Evolutionary conservation across 2,888 invertebrate species (phyloP).

Genomic region (Drosophila heteroneura): DNA sequence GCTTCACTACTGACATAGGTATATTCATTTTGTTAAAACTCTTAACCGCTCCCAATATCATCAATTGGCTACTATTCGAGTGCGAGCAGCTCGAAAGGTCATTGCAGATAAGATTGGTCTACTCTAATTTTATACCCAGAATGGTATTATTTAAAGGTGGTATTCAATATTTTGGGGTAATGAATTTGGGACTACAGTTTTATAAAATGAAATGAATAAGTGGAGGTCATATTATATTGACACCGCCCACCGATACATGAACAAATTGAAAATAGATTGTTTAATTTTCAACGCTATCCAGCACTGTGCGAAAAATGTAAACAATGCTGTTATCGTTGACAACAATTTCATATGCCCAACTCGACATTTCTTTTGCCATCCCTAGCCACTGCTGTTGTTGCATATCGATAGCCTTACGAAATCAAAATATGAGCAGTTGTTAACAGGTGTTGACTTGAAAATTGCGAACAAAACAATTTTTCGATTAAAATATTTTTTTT

Average conservation of each 20-base stretch:
- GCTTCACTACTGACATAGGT: background rate
- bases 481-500: background rate
- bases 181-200: background rate
- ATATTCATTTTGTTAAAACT: background rate
- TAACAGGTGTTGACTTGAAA: background rate
- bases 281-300: conserved; percentile 11
- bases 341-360: conserved; percentile 18
- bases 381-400: background rate
- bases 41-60: background rate
- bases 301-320: conserved; percentile 36
- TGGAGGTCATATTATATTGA: background rate
- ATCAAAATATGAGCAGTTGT: conserved; percentile 1
- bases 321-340: conserved; percentile 40
- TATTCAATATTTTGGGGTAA: background rate
- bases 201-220: background rate
- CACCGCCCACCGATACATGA: background rate
- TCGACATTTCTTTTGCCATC: conserved; percentile 11
- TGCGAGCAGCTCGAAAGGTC: background rate
- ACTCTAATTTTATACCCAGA: background rate
- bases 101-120: background rate
- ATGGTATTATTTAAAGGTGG: background rate
- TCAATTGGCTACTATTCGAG: background rate
- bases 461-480: background rate
- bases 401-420: conserved; percentile 26
- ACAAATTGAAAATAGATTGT: background rate